Percentiles rank a stretch among this genome's conserved stretches.
Evolutionary conservation across 2,113 vertebrate genomes (phyloP).

Genomic region (Maccullochella peelii): DNA sequence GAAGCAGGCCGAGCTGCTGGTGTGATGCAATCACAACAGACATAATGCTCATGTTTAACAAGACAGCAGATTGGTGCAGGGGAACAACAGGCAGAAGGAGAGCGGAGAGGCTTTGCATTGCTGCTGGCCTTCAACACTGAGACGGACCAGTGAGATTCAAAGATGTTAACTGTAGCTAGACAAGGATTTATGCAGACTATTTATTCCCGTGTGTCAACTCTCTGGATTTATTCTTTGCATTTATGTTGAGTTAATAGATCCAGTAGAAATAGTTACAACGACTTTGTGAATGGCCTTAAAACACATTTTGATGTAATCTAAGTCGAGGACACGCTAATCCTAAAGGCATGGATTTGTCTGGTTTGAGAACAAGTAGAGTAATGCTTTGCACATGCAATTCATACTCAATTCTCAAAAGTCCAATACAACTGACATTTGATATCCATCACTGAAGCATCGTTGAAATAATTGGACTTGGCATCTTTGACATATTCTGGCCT

Average conservation of each 20-base stretch:
- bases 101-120: conserved; percentile 30
- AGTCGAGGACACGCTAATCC: conserved; percentile 9
- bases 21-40: conserved; percentile 73
- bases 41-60: conserved; percentile 74
- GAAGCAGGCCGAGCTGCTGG: conserved; percentile 52
- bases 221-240: conserved; percentile 13
- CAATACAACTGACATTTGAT: conserved; percentile 30
- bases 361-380: not conserved
- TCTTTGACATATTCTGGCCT: conserved; percentile 21
- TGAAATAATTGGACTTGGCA: conserved; percentile 45
- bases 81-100: conserved; percentile 47
- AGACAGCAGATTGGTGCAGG: conserved; percentile 66
- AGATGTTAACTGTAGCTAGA: conserved; percentile 32
- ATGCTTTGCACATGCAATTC: not conserved
- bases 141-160: conserved; percentile 28
- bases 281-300: conserved; percentile 16
- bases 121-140: conserved; percentile 33
- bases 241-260: not conserved
- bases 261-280: not conserved
- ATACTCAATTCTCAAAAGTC: conserved; percentile 20
- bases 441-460: conserved; percentile 4
- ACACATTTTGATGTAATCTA: conserved; percentile 27
- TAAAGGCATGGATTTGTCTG: conserved; percentile 23
- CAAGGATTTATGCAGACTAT: conserved; percentile 12
- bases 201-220: conserved; percentile 17